Conservation (phyloP, 2,797 vertebrate species). For the Lindbergichthys nudifrons region DNA sequence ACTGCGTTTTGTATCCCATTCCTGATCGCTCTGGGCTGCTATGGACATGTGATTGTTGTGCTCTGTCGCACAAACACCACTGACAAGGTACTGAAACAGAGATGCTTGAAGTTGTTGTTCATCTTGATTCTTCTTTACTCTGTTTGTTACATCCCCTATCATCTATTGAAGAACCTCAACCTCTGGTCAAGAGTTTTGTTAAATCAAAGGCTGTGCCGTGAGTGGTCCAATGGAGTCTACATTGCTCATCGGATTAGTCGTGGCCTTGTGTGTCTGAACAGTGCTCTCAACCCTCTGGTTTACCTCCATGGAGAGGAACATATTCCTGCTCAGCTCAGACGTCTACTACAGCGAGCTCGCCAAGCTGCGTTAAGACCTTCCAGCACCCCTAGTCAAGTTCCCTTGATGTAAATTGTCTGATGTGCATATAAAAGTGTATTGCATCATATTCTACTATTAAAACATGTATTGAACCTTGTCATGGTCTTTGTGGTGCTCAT, state of each 20-base stretch:
- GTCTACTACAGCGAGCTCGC: not conserved
- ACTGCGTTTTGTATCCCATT: conserved; percentile 84
- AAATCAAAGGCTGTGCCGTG: conserved; percentile 35
- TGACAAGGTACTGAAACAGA: conserved; percentile 72
- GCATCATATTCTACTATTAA: no score
- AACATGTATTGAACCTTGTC: no score
- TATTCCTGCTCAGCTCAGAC: conserved; percentile 36
- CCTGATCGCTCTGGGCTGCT: conserved; percentile 83
- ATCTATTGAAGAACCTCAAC: conserved; percentile 85
- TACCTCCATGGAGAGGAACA: conserved; percentile 80
- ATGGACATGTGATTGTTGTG: conserved; percentile 80
- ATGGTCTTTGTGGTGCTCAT: no score
- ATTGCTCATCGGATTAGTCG: conserved; percentile 83
- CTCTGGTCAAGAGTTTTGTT: conserved; percentile 74
- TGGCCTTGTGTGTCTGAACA: conserved; percentile 86
- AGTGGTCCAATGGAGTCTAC: conserved; percentile 71
- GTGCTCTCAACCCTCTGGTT: conserved; percentile 86
- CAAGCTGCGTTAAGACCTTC: no score
- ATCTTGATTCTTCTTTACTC: conserved; percentile 85
- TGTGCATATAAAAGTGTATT: no score
- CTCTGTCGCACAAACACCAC: conserved; percentile 68
- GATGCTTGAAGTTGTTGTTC: conserved; percentile 78
- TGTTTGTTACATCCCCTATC: conserved; percentile 86
- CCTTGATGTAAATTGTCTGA: no score
- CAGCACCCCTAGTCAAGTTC: no score